A percentile compares a stretch with the other conserved stretches of the same genome.
These are phyloP conservation scores for Pseudorhiza aurosa DNA, from an alignment of 30 jellyfish, hydroid and myxozoan genomes.

Conservation along the genomic window DNA sequence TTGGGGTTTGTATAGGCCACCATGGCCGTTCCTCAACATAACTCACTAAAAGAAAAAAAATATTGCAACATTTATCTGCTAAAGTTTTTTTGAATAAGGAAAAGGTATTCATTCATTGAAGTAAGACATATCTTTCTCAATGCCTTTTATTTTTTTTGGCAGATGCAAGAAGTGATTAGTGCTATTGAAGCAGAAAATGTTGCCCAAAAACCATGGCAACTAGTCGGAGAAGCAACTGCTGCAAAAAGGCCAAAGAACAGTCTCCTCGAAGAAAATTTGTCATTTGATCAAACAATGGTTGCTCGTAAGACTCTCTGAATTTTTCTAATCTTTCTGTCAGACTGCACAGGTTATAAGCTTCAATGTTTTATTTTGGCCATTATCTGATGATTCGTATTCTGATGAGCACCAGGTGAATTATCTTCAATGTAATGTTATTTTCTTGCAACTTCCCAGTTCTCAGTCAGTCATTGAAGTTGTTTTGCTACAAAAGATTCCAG, in stretches of 20 bases:
- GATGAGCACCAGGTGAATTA: too few species aligned
- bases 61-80: neutral
- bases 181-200: constrained; percentile 83
- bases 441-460: too few species aligned
- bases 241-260: constrained; percentile 88
- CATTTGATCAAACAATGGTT: constrained; percentile 89
- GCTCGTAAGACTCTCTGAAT: constrained; percentile 65
- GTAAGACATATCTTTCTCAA: neutral
- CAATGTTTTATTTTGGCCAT: too few species aligned
- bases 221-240: constrained; percentile 93
- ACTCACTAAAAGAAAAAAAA: neutral
- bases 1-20: too few species aligned
- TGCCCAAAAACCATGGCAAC: constrained; percentile 92
- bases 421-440: too few species aligned
- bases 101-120: too few species aligned
- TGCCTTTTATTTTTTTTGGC: neutral
- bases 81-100: too few species aligned
- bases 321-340: neutral
- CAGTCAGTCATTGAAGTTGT: too few species aligned
- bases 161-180: constrained; percentile 76
- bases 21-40: too few species aligned
- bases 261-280: constrained; percentile 85
- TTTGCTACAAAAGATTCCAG: too few species aligned
- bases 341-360: neutral
- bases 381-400: too few species aligned